These are phyloP conservation scores for Agonopterix heracliana DNA, from an alignment of 2,888 invertebrate genomes.

Conservation along the genomic window DNA sequence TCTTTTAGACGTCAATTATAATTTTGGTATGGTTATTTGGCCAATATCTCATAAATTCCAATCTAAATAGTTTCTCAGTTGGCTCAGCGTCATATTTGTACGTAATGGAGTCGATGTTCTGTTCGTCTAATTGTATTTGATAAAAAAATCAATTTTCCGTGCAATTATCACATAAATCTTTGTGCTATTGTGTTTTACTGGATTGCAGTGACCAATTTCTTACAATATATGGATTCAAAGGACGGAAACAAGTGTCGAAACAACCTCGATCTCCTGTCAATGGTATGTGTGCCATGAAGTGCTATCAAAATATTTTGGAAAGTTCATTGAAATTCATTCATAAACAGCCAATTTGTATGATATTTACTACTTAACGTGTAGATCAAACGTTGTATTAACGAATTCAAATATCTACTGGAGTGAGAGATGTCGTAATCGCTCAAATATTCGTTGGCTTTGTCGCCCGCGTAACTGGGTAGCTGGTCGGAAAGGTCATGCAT, in stretches of 20 bases:
- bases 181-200: slow-evolving; percentile 40
- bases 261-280: slow-evolving; percentile 57
- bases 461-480: slow-evolving; percentile 75
- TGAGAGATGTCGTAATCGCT: slow-evolving; percentile 15
- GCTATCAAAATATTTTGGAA: slow-evolving; percentile 78
- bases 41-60: slow-evolving; percentile 43
- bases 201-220: slow-evolving; percentile 53
- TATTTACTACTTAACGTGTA: slow-evolving; percentile 20
- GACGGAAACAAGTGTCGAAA: slow-evolving; percentile 38
- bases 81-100: slow-evolving; percentile 79
- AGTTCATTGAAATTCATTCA: slow-evolving; percentile 50
- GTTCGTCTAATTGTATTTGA: slow-evolving; percentile 45
- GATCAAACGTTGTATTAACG: slow-evolving; percentile 13
- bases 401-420: slow-evolving; percentile 10
- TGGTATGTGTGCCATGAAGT: slow-evolving; percentile 76
- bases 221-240: slow-evolving; percentile 53
- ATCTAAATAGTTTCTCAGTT: slow-evolving; percentile 43
- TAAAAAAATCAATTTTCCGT: slow-evolving; percentile 39
- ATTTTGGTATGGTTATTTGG: not conserved
- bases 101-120: slow-evolving; percentile 79
- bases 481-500: slow-evolving; percentile 71
- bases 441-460: slow-evolving; percentile 58
- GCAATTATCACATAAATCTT: slow-evolving; percentile 52
- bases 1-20: not conserved
- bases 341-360: slow-evolving; percentile 20